Evolutionary conservation across 2,888 invertebrate species (phyloP).

Genomic region (Clostera curtula): DNA sequence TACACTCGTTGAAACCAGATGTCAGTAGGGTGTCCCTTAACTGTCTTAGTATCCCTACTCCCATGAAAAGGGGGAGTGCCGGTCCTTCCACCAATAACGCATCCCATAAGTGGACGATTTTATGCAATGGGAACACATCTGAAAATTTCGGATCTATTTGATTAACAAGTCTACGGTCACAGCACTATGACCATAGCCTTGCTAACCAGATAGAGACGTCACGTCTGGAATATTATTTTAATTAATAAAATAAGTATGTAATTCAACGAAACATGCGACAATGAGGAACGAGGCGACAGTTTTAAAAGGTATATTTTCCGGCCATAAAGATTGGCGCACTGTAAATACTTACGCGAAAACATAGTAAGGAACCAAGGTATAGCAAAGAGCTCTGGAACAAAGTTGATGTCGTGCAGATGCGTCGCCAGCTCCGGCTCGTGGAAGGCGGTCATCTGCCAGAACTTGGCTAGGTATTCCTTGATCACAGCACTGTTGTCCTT

Average conservation of each 20-base stretch:
- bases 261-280: too few species aligned
- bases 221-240: too few species aligned
- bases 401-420: constrained; percentile 93
- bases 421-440: constrained; percentile 95
- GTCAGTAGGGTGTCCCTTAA: constrained; percentile 86
- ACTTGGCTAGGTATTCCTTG: constrained; percentile 97
- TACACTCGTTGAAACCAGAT: constrained; percentile 98
- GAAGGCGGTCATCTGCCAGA: constrained; percentile 96
- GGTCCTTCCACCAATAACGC: constrained; percentile 94
- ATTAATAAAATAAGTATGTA: too few species aligned
- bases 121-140: constrained; percentile 99
- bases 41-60: constrained; percentile 93
- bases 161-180: background rate
- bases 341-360: constrained; percentile 91
- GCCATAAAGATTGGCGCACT: too few species aligned
- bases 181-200: too few species aligned
- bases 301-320: too few species aligned
- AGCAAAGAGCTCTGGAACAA: constrained; percentile 97
- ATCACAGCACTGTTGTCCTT: constrained; percentile 98
- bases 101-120: constrained; percentile 98
- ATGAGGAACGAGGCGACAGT: too few species aligned
- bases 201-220: too few species aligned
- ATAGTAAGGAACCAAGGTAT: constrained; percentile 99
- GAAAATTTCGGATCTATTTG: constrained; percentile 13
- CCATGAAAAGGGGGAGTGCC: constrained; percentile 95